A percentile compares a stretch with the other conserved stretches of the same genome.
These are phyloP conservation scores for Coregonus sp. DNA, from an alignment of 2,797 vertebrate species.

Conservation along the genomic window DNA sequence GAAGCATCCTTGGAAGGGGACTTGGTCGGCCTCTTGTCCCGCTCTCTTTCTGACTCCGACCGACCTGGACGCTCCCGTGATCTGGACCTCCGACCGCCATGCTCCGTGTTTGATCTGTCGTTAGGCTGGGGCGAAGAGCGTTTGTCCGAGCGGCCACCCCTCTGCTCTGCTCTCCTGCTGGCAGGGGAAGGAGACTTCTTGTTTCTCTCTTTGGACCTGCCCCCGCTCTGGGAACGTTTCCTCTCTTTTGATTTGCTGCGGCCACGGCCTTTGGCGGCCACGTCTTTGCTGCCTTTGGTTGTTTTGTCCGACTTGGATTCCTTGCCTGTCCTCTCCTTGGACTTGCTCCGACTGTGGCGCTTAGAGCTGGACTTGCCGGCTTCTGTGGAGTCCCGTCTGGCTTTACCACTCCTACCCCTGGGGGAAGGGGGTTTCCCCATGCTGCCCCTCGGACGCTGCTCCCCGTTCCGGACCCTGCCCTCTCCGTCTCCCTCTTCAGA, in stretches of 20 bases:
- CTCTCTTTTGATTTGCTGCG: slow-evolving; percentile 90
- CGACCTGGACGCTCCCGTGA: slow-evolving; percentile 83
- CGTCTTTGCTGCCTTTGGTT: slow-evolving; percentile 78
- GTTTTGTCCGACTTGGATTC: slow-evolving; percentile 88
- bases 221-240: slow-evolving; percentile 83
- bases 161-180: slow-evolving; percentile 81
- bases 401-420: slow-evolving; percentile 77
- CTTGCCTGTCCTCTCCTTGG: slow-evolving; percentile 83
- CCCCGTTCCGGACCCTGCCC: slow-evolving; percentile 87
- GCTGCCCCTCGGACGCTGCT: slow-evolving; percentile 79
- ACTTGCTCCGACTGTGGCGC: slow-evolving; percentile 87
- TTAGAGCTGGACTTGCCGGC: slow-evolving; percentile 83
- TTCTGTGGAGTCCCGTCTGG: slow-evolving; percentile 84
- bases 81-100: slow-evolving; percentile 77
- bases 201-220: slow-evolving; percentile 83
- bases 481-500: slow-evolving; percentile 95
- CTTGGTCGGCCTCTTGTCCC: slow-evolving; percentile 89
- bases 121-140: slow-evolving; percentile 77
- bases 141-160: slow-evolving; percentile 71
- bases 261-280: slow-evolving; percentile 65
- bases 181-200: slow-evolving; percentile 86
- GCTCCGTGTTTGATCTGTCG: slow-evolving; percentile 84
- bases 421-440: slow-evolving; percentile 72
- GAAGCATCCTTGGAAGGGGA: slow-evolving; percentile 96
- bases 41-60: slow-evolving; percentile 78